Percentiles rank a stretch among this genome's conserved stretches.
Conservation (phyloP, 2,888 invertebrate genomes). For the Saturnia pavonia region DNA sequence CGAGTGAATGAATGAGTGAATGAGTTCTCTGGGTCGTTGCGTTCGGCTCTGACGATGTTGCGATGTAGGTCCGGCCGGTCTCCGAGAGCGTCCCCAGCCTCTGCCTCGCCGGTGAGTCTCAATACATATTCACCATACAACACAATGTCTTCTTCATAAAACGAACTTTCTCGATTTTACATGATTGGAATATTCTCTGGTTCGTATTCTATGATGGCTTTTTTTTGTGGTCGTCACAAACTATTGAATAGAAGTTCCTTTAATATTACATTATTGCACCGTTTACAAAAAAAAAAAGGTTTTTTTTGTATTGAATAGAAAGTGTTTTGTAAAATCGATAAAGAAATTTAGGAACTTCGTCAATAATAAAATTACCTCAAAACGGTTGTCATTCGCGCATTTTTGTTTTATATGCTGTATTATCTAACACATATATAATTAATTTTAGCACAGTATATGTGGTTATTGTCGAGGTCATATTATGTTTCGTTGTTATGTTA, state of each 20-base stretch:
- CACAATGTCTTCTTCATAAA: neutral
- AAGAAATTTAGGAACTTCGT: neutral
- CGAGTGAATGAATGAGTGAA: neutral
- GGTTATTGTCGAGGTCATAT: neutral
- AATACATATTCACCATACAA: conserved; percentile 18
- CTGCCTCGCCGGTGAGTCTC: conserved; percentile 33
- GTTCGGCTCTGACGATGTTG: conserved; percentile 34
- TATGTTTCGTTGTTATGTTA: conserved; percentile 4
- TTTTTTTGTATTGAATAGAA: neutral
- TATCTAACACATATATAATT: neutral
- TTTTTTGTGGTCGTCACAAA: neutral
- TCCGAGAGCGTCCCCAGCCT: conserved; percentile 21
- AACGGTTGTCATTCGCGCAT: conserved; percentile 1
- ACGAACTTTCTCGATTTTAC: conserved; percentile 3
- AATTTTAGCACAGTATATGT: conserved; percentile 6
- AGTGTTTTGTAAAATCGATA: conserved; percentile 1
- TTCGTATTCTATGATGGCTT: too few species aligned
- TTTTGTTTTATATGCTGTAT: neutral
- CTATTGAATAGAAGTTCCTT: neutral
- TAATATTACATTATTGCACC: too few species aligned
- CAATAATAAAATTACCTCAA: neutral
- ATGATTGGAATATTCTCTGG: neutral
- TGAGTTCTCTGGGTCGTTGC: conserved; percentile 6
- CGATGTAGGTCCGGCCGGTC: conserved; percentile 37
- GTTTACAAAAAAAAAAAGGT: too few species aligned